These are phyloP conservation scores for Lordiphosa mommai DNA, from an alignment of 1,140 invertebrate genomes.

Conservation along the genomic window DNA sequence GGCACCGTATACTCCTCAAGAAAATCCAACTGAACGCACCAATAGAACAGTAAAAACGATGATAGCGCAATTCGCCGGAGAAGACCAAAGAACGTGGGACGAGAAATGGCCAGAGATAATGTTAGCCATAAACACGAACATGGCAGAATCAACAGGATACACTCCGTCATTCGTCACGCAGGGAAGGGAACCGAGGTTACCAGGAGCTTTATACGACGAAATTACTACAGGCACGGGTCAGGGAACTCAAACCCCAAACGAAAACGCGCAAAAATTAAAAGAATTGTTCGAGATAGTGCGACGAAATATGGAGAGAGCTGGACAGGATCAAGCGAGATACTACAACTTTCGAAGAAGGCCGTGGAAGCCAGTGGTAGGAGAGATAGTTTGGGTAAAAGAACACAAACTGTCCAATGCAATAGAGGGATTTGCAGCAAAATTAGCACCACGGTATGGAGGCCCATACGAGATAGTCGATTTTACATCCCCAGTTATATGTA, in stretches of 20 bases:
- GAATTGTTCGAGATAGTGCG: neutral
- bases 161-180: too few relatives aligned
- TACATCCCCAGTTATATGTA: neutral
- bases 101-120: neutral
- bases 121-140: too few relatives aligned
- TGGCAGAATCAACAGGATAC: too few relatives aligned
- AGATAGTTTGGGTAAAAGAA: neutral
- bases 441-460: neutral
- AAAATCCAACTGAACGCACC: slow-evolving; percentile 1
- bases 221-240: too few relatives aligned
- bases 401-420: too few relatives aligned
- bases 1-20: neutral
- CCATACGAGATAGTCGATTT: neutral
- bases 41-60: slow-evolving; percentile 6
- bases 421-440: too few relatives aligned
- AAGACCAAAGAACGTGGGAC: neutral
- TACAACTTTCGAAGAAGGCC: too few relatives aligned
- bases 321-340: neutral
- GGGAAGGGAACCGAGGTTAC: too few relatives aligned
- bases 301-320: neutral
- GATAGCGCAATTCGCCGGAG: neutral
- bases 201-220: too few relatives aligned
- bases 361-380: too few relatives aligned
- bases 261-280: too few relatives aligned
- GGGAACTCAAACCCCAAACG: too few relatives aligned